Conservation (phyloP, 2,888 invertebrate species). For the Pristionchus maxplancki region DNA sequence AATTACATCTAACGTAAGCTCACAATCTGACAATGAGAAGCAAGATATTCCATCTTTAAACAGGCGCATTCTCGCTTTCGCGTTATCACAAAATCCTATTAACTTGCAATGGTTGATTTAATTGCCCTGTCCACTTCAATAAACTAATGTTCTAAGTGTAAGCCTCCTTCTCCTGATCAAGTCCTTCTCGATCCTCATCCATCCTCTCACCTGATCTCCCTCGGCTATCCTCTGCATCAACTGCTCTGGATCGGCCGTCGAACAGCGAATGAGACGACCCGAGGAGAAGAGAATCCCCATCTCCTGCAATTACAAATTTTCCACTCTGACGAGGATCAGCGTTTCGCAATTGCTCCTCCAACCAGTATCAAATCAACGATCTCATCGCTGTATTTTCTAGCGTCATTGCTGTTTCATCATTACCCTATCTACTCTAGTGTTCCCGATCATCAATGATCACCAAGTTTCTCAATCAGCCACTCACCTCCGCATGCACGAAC, state of each 20-base stretch:
- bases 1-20: no score
- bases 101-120: no score
- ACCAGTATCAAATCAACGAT: background rate
- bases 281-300: constrained; percentile 61
- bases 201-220: constrained; percentile 30
- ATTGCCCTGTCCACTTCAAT: no score
- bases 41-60: no score
- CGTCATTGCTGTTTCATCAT: no score
- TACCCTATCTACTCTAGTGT: no score
- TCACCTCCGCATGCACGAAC: constrained; percentile 46
- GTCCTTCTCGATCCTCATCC: no score
- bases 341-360: background rate
- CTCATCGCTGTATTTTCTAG: background rate
- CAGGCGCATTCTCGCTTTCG: background rate
- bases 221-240: constrained; percentile 26
- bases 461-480: background rate
- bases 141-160: no score
- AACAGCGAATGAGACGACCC: constrained; percentile 58
- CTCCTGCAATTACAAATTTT: constrained; percentile 57
- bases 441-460: no score
- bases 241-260: constrained; percentile 51
- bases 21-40: no score
- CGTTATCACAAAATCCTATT: background rate
- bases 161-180: no score
- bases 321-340: background rate